Conservation (phyloP, 2,888 invertebrate genomes). For the Hydraecia micacea region DNA sequence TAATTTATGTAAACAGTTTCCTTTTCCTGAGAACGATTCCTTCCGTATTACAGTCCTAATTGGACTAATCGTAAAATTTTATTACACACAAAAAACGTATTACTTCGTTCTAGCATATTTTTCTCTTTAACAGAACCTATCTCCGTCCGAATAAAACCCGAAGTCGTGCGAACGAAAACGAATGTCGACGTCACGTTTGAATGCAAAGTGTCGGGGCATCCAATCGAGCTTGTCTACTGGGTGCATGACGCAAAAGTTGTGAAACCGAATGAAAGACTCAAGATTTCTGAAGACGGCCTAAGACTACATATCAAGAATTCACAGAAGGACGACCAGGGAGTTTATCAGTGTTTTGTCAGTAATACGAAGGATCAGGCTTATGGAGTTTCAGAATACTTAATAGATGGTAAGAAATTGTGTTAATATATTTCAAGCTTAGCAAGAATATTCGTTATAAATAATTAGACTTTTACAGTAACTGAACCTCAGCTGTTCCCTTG, state of each 20-base stretch:
- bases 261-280: slow-evolving; percentile 90
- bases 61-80: slow-evolving; percentile 63
- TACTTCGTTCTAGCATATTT: slow-evolving; percentile 41
- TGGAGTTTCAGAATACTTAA: slow-evolving; percentile 94
- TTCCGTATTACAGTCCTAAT: slow-evolving; percentile 61
- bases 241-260: slow-evolving; percentile 93
- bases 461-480: neutral
- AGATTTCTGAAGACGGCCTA: slow-evolving; percentile 87
- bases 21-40: slow-evolving; percentile 48
- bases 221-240: slow-evolving; percentile 95
- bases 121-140: slow-evolving; percentile 91
- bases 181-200: slow-evolving; percentile 96
- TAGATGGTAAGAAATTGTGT: slow-evolving; percentile 92
- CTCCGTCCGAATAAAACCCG: slow-evolving; percentile 95
- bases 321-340: slow-evolving; percentile 95
- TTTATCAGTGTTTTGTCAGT: slow-evolving; percentile 97
- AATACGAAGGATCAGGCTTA: slow-evolving; percentile 96
- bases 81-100: slow-evolving; percentile 51
- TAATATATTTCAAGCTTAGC: neutral
- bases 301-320: slow-evolving; percentile 92
- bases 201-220: slow-evolving; percentile 96
- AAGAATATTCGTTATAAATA: neutral
- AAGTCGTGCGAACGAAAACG: slow-evolving; percentile 94
- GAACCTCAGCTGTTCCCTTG: neutral
- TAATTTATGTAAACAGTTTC: slow-evolving; percentile 64